phyloP scores from a whole-genome alignment of 2,888 invertebrate species.

The Encarsia formosa region DNA sequence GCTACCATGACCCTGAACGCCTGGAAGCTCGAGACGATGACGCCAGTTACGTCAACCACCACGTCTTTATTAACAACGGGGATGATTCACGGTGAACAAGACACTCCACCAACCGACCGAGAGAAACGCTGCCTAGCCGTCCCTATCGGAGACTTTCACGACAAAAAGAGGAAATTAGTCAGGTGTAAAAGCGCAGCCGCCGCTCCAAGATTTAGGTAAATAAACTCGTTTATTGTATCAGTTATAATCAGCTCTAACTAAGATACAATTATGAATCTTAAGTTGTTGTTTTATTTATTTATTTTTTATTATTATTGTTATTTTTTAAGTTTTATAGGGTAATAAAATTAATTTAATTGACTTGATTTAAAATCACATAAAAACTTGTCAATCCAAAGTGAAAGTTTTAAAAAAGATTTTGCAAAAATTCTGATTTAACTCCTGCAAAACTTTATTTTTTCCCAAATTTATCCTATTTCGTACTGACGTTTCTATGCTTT shows the following conservation, averaged over 20 bases:
- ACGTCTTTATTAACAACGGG: not conserved
- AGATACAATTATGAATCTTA: not conserved
- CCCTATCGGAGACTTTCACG: constrained; percentile 45
- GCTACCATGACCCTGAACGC: constrained; percentile 5
- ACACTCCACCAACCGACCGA: constrained; percentile 41
- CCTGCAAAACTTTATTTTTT: too few relatives aligned
- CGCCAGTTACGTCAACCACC: too few relatives aligned
- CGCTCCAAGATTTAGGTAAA: constrained; percentile 34
- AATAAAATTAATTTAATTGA: too few relatives aligned
- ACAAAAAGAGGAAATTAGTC: constrained; percentile 45
- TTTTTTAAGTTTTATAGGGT: too few relatives aligned
- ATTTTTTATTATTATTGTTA: too few relatives aligned
- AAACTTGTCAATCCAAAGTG: too few relatives aligned
- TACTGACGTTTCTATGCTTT: too few relatives aligned
- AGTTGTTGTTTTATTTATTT: not conserved
- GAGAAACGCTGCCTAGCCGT: constrained; percentile 48
- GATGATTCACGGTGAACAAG: not conserved
- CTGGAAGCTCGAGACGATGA: not conserved
- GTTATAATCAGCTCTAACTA: too few relatives aligned
- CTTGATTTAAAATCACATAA: too few relatives aligned
- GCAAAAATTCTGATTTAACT: too few relatives aligned
- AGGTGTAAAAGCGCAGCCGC: constrained; percentile 39
- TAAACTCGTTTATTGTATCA: constrained; percentile 7
- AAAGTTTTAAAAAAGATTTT: too few relatives aligned
- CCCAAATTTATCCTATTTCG: too few relatives aligned